Evolutionary conservation across 2,797 vertebrate species (phyloP).

Genomic region (Halcyon smyrnensis): DNA sequence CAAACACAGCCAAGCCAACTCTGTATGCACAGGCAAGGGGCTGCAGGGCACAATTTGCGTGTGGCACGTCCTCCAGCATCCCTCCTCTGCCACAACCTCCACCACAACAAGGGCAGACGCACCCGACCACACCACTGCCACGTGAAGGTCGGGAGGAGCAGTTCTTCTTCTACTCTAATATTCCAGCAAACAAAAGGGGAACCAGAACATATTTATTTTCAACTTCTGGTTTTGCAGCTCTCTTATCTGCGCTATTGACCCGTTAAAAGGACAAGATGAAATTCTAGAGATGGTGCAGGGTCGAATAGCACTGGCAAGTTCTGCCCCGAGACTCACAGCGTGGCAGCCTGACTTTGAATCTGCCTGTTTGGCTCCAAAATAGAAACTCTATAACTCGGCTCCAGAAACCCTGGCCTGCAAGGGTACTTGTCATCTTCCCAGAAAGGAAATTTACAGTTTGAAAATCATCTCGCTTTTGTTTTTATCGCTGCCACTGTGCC

Average conservation of each 20-base stretch:
- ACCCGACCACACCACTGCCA: rapidly evolving
- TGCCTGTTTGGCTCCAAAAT: neutral
- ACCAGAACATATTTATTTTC: neutral
- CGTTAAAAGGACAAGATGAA: neutral
- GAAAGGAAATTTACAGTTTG: neutral
- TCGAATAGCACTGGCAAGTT: neutral
- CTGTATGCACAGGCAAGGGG: too few relatives aligned
- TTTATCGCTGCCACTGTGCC: neutral
- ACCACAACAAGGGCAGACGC: rapidly evolving
- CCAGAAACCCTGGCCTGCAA: neutral
- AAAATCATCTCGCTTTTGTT: neutral
- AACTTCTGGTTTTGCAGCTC: neutral
- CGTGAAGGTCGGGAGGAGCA: neutral
- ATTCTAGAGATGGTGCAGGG: neutral
- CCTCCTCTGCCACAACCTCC: neutral
- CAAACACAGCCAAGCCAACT: too few relatives aligned
- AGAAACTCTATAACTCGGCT: neutral
- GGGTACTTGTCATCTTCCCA: neutral
- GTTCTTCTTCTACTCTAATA: neutral
- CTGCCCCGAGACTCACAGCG: neutral
- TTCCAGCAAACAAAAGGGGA: neutral
- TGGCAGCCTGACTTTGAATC: slow-evolving; percentile 7
- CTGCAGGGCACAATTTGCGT: too few relatives aligned
- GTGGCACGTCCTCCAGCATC: neutral
- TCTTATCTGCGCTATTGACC: neutral